phyloP scores from a whole-genome alignment of 2,888 invertebrate genomes.

The Capitulum mitella region DNA sequence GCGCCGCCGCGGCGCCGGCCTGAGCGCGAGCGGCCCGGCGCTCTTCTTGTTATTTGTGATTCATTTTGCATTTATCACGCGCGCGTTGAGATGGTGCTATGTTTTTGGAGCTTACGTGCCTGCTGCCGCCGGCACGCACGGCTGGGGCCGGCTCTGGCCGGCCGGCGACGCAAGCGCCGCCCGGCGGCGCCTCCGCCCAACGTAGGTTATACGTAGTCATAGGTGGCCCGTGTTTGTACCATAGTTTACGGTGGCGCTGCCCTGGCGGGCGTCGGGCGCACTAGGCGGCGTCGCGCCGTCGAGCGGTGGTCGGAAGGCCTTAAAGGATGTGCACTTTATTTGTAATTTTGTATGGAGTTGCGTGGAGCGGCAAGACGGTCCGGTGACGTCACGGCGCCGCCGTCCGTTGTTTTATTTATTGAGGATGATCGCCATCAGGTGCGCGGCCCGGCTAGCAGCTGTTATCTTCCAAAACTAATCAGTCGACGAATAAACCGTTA shows the following conservation, averaged over 20 bases:
- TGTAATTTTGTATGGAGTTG: slow-evolving; percentile 22
- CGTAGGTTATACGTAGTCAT: neutral
- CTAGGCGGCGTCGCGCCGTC: neutral
- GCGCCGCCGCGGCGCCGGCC: neutral
- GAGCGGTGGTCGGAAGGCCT: slow-evolving; percentile 3
- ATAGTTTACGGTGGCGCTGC: slow-evolving; percentile 3
- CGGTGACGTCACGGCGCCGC: neutral
- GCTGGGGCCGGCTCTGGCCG: neutral
- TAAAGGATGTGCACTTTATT: slow-evolving; percentile 17
- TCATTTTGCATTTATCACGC: slow-evolving; percentile 18
- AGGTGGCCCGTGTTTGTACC: neutral
- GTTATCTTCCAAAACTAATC: slow-evolving; percentile 23
- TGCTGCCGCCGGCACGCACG: neutral
- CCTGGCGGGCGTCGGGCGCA: neutral
- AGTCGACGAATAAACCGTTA: slow-evolving; percentile 18
- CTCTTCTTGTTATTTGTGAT: slow-evolving; percentile 6
- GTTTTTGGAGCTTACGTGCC: slow-evolving; percentile 12
- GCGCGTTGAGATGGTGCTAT: slow-evolving; percentile 11
- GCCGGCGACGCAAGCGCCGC: neutral
- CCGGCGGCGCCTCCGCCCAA: neutral
- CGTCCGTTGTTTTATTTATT: slow-evolving; percentile 12
- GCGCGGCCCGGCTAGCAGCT: slow-evolving; percentile 11
- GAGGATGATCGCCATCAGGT: neutral
- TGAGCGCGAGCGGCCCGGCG: neutral
- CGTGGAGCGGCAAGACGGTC: neutral